Conservation (phyloP, 2,888 invertebrate genomes). For the Andricus curvator region DNA sequence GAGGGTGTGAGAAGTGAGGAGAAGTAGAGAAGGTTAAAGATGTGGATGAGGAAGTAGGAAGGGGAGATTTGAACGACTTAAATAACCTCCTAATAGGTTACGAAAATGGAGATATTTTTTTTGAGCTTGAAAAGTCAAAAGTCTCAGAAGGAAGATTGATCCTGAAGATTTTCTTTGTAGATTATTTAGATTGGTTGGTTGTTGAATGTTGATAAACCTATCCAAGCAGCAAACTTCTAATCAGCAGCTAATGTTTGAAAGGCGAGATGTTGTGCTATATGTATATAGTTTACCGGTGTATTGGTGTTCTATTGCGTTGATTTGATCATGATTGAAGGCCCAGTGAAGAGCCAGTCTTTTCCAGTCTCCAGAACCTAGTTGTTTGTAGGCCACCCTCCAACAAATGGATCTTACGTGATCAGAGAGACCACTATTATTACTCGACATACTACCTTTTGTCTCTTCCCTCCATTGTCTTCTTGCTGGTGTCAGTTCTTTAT, state of each 20-base stretch:
- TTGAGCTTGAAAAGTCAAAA: not conserved
- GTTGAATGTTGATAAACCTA: not conserved
- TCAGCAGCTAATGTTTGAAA: constrained; percentile 16
- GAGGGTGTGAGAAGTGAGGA: too few relatives aligned
- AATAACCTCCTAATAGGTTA: too few relatives aligned
- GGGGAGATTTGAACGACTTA: too few relatives aligned
- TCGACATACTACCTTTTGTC: constrained; percentile 62
- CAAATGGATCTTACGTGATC: constrained; percentile 79
- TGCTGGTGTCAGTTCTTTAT: constrained; percentile 68
- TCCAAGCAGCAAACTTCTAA: constrained; percentile 14
- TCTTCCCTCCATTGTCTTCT: constrained; percentile 69
- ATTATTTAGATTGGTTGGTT: not conserved
- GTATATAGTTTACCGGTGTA: constrained; percentile 81
- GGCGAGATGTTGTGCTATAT: constrained; percentile 22
- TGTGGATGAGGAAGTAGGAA: too few relatives aligned
- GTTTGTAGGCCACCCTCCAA: constrained; percentile 81
- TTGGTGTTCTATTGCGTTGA: constrained; percentile 85
- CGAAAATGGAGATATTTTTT: not conserved
- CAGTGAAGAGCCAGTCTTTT: constrained; percentile 83
- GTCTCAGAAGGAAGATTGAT: not conserved
- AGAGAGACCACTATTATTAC: constrained; percentile 63
- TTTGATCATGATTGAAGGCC: constrained; percentile 85
- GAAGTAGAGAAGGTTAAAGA: too few relatives aligned
- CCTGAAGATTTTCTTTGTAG: not conserved
- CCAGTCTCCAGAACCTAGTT: constrained; percentile 83